Percentiles rank a stretch among this genome's conserved stretches.
phyloP scores from a whole-genome alignment of 2,113 vertebrate species.

The Notothenia rossii region DNA sequence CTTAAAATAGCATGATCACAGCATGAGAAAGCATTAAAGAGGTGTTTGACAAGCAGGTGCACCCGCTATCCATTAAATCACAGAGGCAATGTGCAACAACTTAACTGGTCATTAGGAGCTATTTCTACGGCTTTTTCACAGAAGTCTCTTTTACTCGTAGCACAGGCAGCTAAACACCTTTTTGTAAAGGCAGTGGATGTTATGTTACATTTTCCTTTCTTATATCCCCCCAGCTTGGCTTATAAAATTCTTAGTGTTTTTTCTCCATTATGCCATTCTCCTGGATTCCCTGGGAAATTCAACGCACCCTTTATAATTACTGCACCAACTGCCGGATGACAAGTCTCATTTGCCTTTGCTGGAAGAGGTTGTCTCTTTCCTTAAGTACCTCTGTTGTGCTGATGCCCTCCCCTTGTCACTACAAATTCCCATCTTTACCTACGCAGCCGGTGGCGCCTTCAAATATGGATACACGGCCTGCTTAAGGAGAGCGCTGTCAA shows the following conservation, averaged over 20 bases:
- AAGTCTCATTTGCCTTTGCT: slow-evolving; percentile 78
- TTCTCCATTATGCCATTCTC: slow-evolving; percentile 76
- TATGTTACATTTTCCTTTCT: slow-evolving; percentile 31
- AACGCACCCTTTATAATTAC: slow-evolving; percentile 80
- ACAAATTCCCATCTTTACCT: slow-evolving; percentile 81
- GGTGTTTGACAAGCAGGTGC: slow-evolving; percentile 19
- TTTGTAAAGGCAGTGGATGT: slow-evolving; percentile 4
- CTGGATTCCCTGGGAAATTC: slow-evolving; percentile 78
- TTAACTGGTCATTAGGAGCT: slow-evolving; percentile 39
- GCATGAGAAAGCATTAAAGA: neutral
- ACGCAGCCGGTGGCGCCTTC: slow-evolving; percentile 77
- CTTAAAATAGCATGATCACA: neutral
- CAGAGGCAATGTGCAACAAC: slow-evolving; percentile 8
- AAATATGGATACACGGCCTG: slow-evolving; percentile 78
- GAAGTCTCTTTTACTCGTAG: no score
- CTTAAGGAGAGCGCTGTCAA: slow-evolving; percentile 76
- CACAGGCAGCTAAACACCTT: no score
- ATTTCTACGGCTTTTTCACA: neutral
- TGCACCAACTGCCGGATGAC: slow-evolving; percentile 83
- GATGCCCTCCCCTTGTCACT: slow-evolving; percentile 78
- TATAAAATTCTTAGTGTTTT: slow-evolving; percentile 81
- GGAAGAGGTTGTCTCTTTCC: slow-evolving; percentile 74
- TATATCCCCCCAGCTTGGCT: slow-evolving; percentile 57
- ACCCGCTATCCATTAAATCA: slow-evolving; percentile 28
- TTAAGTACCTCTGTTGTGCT: slow-evolving; percentile 75